These are phyloP conservation scores for Cassiopea andromeda DNA, from an alignment of 30 jellyfish, hydroid and myxozoan genomes.

Conservation along the genomic window DNA sequence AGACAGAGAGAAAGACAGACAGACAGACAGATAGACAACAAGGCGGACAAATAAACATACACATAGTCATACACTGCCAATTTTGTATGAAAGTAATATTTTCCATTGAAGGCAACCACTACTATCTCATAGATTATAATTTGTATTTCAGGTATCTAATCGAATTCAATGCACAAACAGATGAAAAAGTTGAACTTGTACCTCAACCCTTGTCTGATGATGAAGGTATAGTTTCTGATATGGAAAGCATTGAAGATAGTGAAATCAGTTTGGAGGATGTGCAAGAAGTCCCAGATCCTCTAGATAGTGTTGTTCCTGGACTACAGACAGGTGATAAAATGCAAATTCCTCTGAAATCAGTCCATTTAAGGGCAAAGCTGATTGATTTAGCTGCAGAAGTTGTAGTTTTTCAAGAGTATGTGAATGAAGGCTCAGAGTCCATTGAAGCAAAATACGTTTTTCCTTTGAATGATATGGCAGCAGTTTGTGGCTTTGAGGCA, in stretches of 20 bases:
- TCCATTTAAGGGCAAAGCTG: constrained; percentile 85
- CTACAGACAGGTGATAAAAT: constrained; percentile 68
- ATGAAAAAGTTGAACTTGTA: neutral
- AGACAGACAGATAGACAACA: too few species aligned
- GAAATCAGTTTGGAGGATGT: constrained; percentile 68
- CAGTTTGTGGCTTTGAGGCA: constrained; percentile 96
- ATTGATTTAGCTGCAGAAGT: constrained; percentile 89
- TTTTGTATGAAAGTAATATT: too few species aligned
- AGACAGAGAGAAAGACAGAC: too few species aligned
- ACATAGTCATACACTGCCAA: too few species aligned
- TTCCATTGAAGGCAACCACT: too few species aligned
- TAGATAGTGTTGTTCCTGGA: constrained; percentile 78
- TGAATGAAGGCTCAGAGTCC: constrained; percentile 75
- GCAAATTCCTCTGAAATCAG: constrained; percentile 77
- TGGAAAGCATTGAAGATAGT: constrained; percentile 4
- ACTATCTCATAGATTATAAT: neutral
- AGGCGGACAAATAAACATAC: too few species aligned
- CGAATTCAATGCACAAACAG: constrained; percentile 53
- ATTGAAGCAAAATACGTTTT: constrained; percentile 90
- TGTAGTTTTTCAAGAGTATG: constrained; percentile 81
- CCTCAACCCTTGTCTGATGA: constrained; percentile 71
- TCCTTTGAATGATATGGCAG: constrained; percentile 87
- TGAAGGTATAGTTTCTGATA: constrained; percentile 86
- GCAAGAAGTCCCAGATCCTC: constrained; percentile 71
- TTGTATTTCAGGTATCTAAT: constrained; percentile 55